Evolutionary conservation across 2,797 vertebrate genomes (phyloP).

Genomic region (Phylloscopus collybita): DNA sequence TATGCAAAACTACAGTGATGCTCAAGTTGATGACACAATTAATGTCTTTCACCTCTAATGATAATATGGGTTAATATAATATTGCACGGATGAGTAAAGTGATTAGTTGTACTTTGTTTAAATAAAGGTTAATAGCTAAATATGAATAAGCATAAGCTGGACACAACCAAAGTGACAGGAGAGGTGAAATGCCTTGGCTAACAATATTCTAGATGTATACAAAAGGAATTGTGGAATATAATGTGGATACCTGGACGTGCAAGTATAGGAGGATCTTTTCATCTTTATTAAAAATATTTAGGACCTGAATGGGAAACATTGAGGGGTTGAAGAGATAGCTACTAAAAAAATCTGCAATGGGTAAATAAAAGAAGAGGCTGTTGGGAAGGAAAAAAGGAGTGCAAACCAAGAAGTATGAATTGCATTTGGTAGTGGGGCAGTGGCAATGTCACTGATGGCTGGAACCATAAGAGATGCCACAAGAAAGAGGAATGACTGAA

Average conservation of each 20-base stretch:
- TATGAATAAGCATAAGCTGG: neutral
- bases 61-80: neutral
- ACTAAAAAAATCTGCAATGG: neutral
- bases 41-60: neutral
- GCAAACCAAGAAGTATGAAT: neutral
- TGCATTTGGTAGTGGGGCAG: neutral
- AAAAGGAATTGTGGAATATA: neutral
- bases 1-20: neutral
- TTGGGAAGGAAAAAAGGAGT: neutral
- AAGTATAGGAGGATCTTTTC: neutral
- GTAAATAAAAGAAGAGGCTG: neutral
- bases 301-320: neutral
- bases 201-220: neutral
- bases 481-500: neutral
- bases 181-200: neutral
- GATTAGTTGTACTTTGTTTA: neutral
- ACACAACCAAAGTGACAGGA: neutral
- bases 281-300: neutral
- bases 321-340: neutral
- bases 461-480: neutral
- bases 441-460: neutral
- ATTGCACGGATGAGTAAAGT: neutral
- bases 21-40: neutral
- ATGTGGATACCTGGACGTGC: fast-evolving
- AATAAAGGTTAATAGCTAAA: neutral